Conservation (phyloP, 2,797 vertebrate genomes). For the Epinephelus awoara region DNA sequence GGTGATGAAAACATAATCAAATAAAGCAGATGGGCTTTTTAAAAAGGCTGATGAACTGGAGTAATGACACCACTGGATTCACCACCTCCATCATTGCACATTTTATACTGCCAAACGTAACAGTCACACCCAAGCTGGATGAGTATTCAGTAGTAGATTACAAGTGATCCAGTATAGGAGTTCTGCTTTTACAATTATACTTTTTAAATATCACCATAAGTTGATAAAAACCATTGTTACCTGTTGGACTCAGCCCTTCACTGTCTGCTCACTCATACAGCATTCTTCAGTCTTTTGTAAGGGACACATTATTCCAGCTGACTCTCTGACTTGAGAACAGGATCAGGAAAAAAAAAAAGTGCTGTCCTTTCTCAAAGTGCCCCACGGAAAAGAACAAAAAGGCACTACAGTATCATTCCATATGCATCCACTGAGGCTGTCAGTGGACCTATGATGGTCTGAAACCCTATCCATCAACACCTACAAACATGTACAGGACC, state of each 20-base stretch:
- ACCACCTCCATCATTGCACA: constrained; percentile 73
- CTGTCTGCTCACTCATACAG: constrained; percentile 59
- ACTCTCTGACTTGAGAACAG: constrained; percentile 68
- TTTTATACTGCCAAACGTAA: constrained; percentile 60
- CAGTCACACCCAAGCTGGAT: constrained; percentile 64
- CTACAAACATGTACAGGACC: constrained; percentile 41
- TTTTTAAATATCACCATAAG: constrained; percentile 45
- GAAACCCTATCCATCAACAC: constrained; percentile 58
- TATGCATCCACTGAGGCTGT: constrained; percentile 66
- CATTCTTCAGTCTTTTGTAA: constrained; percentile 60
- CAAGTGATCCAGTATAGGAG: constrained; percentile 72
- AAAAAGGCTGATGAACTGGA: constrained; percentile 66
- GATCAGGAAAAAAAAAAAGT: constrained; percentile 57
- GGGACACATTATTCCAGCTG: constrained; percentile 63
- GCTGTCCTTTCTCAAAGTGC: constrained; percentile 79
- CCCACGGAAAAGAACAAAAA: constrained; percentile 79
- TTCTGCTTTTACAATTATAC: constrained; percentile 63
- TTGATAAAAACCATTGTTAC: constrained; percentile 60
- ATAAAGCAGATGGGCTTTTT: constrained; percentile 51
- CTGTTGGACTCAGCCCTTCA: constrained; percentile 56
- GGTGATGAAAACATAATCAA: constrained; percentile 36
- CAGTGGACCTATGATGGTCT: constrained; percentile 62
- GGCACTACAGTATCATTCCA: constrained; percentile 85
- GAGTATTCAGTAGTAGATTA: constrained; percentile 83
- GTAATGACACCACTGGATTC: constrained; percentile 60